phyloP scores from a whole-genome alignment of 1,140 invertebrate species.

The Chrysoperla carnea region DNA sequence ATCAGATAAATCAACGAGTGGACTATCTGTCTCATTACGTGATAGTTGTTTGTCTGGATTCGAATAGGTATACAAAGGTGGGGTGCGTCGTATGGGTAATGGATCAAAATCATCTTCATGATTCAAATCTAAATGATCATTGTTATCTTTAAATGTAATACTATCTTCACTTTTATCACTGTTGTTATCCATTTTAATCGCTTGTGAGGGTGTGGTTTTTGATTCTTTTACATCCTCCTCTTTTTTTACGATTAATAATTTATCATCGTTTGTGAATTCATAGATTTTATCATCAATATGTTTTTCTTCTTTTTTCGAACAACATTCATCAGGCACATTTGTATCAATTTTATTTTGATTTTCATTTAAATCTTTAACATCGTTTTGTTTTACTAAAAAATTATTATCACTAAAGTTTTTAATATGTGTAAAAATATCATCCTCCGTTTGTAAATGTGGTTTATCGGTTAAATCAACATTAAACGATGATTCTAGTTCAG shows the following conservation, averaged over 20 bases:
- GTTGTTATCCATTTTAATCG: background rate
- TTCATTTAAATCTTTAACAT: background rate
- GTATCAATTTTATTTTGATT: background rate
- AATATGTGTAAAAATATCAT: background rate
- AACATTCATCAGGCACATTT: too few relatives aligned
- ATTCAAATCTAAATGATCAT: conserved; percentile 6
- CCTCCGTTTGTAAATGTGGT: background rate
- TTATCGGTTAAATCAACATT: background rate
- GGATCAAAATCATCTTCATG: conserved; percentile 34
- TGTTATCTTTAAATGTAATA: conserved; percentile 17
- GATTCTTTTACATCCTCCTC: background rate
- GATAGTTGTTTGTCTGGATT: conserved; percentile 38
- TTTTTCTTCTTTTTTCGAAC: too few relatives aligned
- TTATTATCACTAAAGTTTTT: background rate
- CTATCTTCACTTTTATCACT: conserved; percentile 7
- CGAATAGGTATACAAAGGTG: conserved; percentile 57
- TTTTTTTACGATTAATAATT: background rate
- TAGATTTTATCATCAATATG: too few relatives aligned
- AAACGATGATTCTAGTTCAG: background rate
- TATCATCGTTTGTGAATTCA: too few relatives aligned
- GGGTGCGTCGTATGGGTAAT: conserved; percentile 47
- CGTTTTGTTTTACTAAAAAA: background rate
- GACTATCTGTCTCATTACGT: conserved; percentile 12
- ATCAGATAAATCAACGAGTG: conserved; percentile 5
- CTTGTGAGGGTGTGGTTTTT: background rate